These are phyloP conservation scores for Otis tarda DNA, from an alignment of 2,113 vertebrate genomes.

Conservation along the genomic window DNA sequence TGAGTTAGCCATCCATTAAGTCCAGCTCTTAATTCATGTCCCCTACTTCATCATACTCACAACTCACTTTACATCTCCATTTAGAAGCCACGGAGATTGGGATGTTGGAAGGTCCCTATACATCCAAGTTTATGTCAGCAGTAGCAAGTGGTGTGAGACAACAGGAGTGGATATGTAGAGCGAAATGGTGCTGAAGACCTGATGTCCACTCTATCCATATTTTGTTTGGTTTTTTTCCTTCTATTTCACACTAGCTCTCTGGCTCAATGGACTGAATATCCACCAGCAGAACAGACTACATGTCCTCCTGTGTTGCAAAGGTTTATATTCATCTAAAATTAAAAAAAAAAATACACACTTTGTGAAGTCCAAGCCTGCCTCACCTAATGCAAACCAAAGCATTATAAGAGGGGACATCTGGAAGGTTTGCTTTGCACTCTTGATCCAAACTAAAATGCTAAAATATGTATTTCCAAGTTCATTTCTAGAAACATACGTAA, in stretches of 20 bases:
- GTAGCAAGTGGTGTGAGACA: neutral
- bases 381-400: neutral
- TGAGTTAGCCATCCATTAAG: neutral
- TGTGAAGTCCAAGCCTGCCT: neutral
- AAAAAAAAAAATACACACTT: neutral
- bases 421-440: neutral
- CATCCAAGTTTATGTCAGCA: neutral
- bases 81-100: rapidly evolving
- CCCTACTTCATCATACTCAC: neutral
- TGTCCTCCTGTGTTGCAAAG: neutral
- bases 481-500: neutral
- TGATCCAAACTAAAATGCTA: neutral
- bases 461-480: neutral
- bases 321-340: neutral
- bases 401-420: neutral
- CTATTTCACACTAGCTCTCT: neutral
- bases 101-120: neutral
- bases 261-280: neutral
- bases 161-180: neutral
- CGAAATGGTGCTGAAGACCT: neutral
- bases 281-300: neutral
- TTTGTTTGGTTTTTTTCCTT: neutral
- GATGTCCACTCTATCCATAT: too few species aligned
- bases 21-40: neutral
- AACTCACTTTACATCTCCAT: neutral